Percentiles rank a stretch among this genome's conserved stretches.
phyloP scores from a whole-genome alignment of 2,113 vertebrate genomes.

The Camelus dromedarius region DNA sequence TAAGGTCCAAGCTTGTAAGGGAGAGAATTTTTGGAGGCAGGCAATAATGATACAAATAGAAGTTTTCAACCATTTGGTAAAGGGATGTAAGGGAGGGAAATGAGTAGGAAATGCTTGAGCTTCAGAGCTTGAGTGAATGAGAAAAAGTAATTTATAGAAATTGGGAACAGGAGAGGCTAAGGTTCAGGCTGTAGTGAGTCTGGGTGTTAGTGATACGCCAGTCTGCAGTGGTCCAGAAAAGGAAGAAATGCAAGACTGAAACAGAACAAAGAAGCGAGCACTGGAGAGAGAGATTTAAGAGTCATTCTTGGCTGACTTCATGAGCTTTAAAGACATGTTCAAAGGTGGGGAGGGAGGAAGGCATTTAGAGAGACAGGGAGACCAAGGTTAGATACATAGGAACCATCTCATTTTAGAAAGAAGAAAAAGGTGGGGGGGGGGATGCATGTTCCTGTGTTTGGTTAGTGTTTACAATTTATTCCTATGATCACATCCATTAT shows the following conservation, averaged over 20 bases:
- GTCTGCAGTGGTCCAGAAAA: neutral
- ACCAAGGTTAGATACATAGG: neutral
- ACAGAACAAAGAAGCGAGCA: neutral
- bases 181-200: neutral
- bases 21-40: neutral
- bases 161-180: too few species aligned
- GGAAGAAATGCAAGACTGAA: neutral
- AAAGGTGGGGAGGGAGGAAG: neutral
- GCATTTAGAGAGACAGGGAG: neutral
- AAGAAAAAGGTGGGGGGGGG: neutral
- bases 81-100: neutral
- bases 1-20: neutral
- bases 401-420: neutral
- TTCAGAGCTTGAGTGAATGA: neutral
- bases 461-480: neutral
- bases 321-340: neutral
- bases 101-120: neutral
- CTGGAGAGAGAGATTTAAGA: neutral
- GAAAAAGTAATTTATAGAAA: neutral
- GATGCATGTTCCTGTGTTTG: neutral
- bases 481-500: neutral
- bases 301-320: neutral
- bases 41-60: neutral
- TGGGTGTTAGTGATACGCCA: neutral
- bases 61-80: neutral